phyloP scores from a whole-genome alignment of 1,140 invertebrate genomes.

The Drosophila simulans region DNA sequence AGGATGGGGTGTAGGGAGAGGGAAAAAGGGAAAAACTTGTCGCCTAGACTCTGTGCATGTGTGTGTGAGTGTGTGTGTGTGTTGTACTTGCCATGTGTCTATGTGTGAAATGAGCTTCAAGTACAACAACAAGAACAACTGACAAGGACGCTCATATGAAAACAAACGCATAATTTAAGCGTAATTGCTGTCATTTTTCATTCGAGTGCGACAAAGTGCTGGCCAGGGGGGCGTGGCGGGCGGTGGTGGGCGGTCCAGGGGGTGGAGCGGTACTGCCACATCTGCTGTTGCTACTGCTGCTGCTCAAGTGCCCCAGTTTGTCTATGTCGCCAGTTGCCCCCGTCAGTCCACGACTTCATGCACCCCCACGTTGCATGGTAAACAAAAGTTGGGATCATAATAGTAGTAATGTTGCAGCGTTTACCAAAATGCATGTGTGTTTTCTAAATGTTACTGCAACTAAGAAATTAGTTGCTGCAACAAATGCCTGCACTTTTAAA shows the following conservation, averaged over 20 bases:
- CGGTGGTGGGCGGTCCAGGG: neutral
- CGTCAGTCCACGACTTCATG: conserved; percentile 13
- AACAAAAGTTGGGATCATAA: conserved; percentile 7
- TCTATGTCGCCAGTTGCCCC: conserved; percentile 58
- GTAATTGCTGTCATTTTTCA: conserved; percentile 84
- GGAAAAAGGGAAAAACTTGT: conserved; percentile 36
- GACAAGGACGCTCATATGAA: conserved; percentile 80
- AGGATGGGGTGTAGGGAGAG: conserved; percentile 1
- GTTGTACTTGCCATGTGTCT: conserved; percentile 49
- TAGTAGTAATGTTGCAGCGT: neutral
- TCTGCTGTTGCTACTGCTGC: conserved; percentile 7
- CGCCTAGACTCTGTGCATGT: conserved; percentile 27
- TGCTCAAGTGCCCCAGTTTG: conserved; percentile 64
- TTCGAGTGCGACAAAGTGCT: conserved; percentile 58
- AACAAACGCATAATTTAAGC: conserved; percentile 84
- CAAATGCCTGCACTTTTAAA: too few species aligned
- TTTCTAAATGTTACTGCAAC: neutral
- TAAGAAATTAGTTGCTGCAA: too few species aligned
- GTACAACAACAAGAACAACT: conserved; percentile 63
- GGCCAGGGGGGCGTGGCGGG: neutral
- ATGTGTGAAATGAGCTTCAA: conserved; percentile 80
- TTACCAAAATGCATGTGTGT: neutral
- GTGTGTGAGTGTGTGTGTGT: conserved; percentile 10
- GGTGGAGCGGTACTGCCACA: conserved; percentile 16
- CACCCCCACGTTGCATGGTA: conserved; percentile 3